phyloP scores from a whole-genome alignment of 2,888 invertebrate species.

The Perizoma flavofasciatum region DNA sequence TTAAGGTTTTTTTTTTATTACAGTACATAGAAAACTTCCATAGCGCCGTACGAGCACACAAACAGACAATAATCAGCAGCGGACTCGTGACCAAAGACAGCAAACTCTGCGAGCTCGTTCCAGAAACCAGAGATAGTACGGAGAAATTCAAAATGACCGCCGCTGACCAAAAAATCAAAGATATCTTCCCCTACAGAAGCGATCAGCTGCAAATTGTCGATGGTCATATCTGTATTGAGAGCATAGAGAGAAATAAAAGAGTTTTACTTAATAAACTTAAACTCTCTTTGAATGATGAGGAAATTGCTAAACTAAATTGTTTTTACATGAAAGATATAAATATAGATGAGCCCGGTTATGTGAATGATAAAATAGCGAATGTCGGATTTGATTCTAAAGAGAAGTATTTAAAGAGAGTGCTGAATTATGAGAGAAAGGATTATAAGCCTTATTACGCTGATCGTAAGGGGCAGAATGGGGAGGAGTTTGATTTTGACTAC shows the following conservation, averaged over 20 bases:
- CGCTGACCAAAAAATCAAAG: constrained; percentile 35
- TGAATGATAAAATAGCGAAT: constrained; percentile 65
- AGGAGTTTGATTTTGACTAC: constrained; percentile 91
- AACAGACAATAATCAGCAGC: constrained; percentile 57
- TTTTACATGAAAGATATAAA: constrained; percentile 78
- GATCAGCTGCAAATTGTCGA: constrained; percentile 46
- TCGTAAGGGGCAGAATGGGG: constrained; percentile 50
- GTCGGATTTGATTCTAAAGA: constrained; percentile 68
- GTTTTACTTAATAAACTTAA: constrained; percentile 57
- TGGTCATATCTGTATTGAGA: constrained; percentile 62
- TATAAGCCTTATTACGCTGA: constrained; percentile 65
- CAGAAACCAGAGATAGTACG: constrained; percentile 48
- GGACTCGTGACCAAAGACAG: constrained; percentile 56
- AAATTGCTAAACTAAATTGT: constrained; percentile 64
- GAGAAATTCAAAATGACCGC: constrained; percentile 26
- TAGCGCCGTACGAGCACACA: constrained; percentile 58
- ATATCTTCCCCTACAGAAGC: constrained; percentile 64
- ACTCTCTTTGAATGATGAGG: constrained; percentile 46
- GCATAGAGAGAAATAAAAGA: constrained; percentile 71
- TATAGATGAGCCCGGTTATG: constrained; percentile 62
- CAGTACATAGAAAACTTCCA: constrained; percentile 71
- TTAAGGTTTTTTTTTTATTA: constrained; percentile 35
- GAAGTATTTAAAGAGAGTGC: constrained; percentile 57
- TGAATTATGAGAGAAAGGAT: constrained; percentile 43
- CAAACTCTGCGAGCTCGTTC: constrained; percentile 56